Base-by-base conservation (phyloP, 1,140 invertebrate species). In the Drosophila suzukii region DNA sequence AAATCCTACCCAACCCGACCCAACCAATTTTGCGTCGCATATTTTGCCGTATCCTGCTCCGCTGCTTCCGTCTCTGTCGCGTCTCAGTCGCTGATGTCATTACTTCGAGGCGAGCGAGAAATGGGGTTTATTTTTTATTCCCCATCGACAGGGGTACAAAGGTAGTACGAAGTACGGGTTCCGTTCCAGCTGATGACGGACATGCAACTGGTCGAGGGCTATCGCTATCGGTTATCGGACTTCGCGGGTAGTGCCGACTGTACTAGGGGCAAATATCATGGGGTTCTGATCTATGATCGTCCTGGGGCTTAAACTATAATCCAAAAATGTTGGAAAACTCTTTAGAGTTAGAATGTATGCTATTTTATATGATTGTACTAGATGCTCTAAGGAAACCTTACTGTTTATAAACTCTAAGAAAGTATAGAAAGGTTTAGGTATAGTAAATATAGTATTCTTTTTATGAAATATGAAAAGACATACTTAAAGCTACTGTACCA, bases 51-150 rank as follows among this genome's bases (percentile, higher is more conserved):
- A 70, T 71, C 67, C 67, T 71, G 65, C 65, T 32, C 32, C 49
- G 47, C 59, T 53, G 59, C 65, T 63, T 67, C 61, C 36, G 56
- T 49, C 30, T 36, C 41, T 58, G 54, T 32, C 43, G 54, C 62
- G 32, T 44, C 66, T 36, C 54, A 34, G 63, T 39, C 63, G 67
- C 67, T 71, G 67, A 71, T 71, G 67, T 71, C 67, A 71, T 71
- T 71, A 71, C 53, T 71, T 68, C 47, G 53, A 63, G 60, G 60
- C 60, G 30, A 55, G 44, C 67, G 43, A 57, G 65, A 70, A 56
- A 46, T 70, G 47, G 67, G 67, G 51, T 57, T 71, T 70, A 47
- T 65, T 67, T 53, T 68, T 67, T 36, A 44, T 46, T 49, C 43
- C 53, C 51, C 68, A 71, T 71, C 51, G 32, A 53, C 50, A 53